Base-by-base conservation (phyloP, 2,113 vertebrate genomes). In the Syrrhaptes paradoxus region DNA sequence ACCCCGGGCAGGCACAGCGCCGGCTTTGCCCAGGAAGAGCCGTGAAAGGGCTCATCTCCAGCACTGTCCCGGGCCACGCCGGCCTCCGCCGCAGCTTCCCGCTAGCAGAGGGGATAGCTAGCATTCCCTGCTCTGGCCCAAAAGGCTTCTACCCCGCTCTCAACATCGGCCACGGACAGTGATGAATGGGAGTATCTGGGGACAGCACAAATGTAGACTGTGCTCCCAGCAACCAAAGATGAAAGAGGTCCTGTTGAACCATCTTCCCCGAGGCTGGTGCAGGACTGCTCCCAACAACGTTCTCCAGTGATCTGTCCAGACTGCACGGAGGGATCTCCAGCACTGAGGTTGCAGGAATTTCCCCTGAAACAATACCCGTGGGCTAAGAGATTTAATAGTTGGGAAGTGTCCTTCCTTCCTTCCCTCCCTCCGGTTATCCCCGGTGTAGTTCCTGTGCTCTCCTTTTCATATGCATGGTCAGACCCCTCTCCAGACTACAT, bases 181-280 rank as follows among this genome's bases (percentile, higher is more conserved):
- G 87, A 68, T 41, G 65, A 14, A 79, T 17, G 84, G 89, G 43
- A 87, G 9, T 20, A 14, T 68, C 59, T 34, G 74, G 88, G 80
- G 63, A 87, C 82, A 92, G 95, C 89, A 74, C 76, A 66, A 51
- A 52, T 0, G 9, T 16, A 25, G 92, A 17, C 84, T 59, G 55
- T 74, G 74, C 25, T 63, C 1, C 2, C 22, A 65, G 54, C 11
- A 80, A 75, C 17, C 34, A 5, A 57, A 68, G 85, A 51, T 82
- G 70, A 76, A 96, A 86, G 90, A 31, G 70, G 51, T 76, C 82
- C 87, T 75, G 48, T 59, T 75, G 78, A 52, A 85, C 26, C 95
- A 48, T 49, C 86, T 26, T 75, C 80, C 72, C 81, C 1, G 29
- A 9, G 61, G 93, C 93, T 86, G 83, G 71, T 32, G 72, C 57